phyloP scores from a whole-genome alignment of 1,140 invertebrate genomes.

The Metopolophium dirhodum region DNA sequence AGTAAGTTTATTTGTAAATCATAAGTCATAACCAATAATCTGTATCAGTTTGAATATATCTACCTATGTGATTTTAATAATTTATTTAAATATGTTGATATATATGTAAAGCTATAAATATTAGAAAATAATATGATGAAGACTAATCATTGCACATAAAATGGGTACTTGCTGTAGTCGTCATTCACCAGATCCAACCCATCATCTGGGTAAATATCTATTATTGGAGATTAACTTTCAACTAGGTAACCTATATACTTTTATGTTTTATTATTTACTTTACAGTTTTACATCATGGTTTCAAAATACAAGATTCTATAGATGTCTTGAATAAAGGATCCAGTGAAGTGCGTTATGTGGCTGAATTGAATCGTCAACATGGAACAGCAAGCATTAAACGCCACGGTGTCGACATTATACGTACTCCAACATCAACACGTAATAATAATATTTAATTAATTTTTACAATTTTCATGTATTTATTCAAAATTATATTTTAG shows the following conservation, averaged over 20 bases:
- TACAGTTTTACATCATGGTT: constrained; percentile 59
- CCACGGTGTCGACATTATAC: constrained; percentile 73
- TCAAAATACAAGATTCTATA: constrained; percentile 60
- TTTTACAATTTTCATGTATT: constrained; percentile 43
- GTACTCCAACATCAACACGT: constrained; percentile 73
- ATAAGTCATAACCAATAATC: not conserved
- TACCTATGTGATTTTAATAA: not conserved
- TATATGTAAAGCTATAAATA: not conserved
- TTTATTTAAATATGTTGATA: not conserved
- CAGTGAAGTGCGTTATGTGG: constrained; percentile 74
- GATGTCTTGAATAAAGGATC: constrained; percentile 57
- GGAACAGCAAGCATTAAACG: constrained; percentile 66
- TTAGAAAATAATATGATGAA: constrained; percentile 31
- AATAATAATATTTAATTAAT: constrained; percentile 58
- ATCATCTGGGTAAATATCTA: constrained; percentile 60
- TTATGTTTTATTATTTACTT: not conserved
- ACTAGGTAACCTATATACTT: not conserved
- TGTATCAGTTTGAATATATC: not conserved
- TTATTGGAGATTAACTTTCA: not conserved
- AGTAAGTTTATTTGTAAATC: no score
- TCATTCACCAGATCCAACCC: constrained; percentile 59
- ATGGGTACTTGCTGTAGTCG: constrained; percentile 62
- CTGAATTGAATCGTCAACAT: constrained; percentile 74
- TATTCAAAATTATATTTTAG: constrained; percentile 58
- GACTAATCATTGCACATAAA: constrained; percentile 50